phyloP scores from a whole-genome alignment of 2,113 vertebrate species.

The Petrocephalus microphthalmus region DNA sequence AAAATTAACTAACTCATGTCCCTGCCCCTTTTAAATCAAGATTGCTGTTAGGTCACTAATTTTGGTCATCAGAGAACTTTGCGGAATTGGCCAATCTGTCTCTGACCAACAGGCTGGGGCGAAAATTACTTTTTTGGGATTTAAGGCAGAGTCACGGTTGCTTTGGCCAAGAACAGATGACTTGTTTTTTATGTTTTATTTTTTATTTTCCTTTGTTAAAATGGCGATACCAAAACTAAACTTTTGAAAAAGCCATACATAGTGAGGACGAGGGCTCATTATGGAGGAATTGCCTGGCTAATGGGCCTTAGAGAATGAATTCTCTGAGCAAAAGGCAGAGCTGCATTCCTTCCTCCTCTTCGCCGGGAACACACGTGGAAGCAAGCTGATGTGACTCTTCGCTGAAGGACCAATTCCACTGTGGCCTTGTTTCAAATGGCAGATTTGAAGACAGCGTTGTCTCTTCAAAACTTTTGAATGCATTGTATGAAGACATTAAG shows the following conservation, averaged over 20 bases:
- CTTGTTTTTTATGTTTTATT: slow-evolving; percentile 13
- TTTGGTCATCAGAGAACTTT: slow-evolving; percentile 38
- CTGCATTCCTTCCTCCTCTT: slow-evolving; percentile 47
- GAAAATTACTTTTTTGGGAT: neutral
- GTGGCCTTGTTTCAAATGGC: slow-evolving; percentile 46
- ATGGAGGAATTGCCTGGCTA: slow-evolving; percentile 24
- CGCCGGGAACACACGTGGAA: slow-evolving; percentile 43
- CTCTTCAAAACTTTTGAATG: slow-evolving; percentile 36
- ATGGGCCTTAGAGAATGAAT: neutral
- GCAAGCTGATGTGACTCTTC: slow-evolving; percentile 43
- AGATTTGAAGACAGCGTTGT: slow-evolving; percentile 37
- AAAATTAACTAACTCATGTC: slow-evolving; percentile 49
- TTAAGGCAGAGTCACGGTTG: neutral
- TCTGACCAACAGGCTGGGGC: neutral
- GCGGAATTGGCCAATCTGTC: slow-evolving; percentile 26
- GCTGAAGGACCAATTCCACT: slow-evolving; percentile 72
- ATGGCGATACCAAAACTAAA: slow-evolving; percentile 59
- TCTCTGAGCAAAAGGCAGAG: slow-evolving; percentile 44
- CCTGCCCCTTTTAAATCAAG: neutral
- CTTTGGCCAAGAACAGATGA: slow-evolving; percentile 27
- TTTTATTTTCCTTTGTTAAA: slow-evolving; percentile 35
- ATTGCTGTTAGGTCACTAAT: slow-evolving; percentile 28
- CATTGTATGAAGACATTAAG: slow-evolving; percentile 62
- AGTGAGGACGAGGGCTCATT: slow-evolving; percentile 48
- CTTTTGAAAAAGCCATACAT: slow-evolving; percentile 67